Conservation (phyloP, 2,797 vertebrate species). For the Numenius phaeopus region DNA sequence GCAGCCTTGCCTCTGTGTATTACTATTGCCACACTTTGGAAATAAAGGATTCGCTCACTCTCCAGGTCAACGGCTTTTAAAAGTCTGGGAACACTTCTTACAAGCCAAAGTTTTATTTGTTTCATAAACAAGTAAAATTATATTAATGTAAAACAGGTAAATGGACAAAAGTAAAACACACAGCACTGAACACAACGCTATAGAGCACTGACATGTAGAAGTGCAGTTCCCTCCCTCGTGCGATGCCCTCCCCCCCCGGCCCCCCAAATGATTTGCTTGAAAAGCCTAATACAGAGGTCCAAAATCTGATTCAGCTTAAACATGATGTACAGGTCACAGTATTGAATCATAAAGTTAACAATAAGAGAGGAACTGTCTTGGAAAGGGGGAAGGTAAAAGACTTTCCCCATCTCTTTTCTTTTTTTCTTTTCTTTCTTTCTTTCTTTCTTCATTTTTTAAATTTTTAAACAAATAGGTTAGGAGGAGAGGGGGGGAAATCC, state of each 20-base stretch:
- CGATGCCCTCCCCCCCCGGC: conserved; percentile 35
- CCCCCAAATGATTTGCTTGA: conserved; percentile 43
- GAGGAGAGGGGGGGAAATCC: conserved; percentile 36
- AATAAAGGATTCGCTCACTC: background rate
- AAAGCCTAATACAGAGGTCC: conserved; percentile 71
- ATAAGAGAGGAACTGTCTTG: conserved; percentile 9
- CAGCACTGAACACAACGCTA: conserved; percentile 77
- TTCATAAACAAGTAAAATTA: conserved; percentile 80
- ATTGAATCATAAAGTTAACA: conserved; percentile 74
- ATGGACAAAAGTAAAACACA: conserved; percentile 79
- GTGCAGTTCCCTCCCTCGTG: conserved; percentile 73
- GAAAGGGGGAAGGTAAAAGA: conserved; percentile 47
- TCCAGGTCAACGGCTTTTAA: background rate
- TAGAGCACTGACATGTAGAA: conserved; percentile 74
- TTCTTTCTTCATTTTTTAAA: background rate
- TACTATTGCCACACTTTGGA: background rate
- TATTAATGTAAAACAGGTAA: conserved; percentile 82
- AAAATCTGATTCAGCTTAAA: conserved; percentile 65
- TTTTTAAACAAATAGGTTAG: conserved; percentile 51
- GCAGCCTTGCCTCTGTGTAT: background rate
- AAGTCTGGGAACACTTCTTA: background rate
- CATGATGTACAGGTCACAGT: conserved; percentile 76
- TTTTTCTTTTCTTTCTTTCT: background rate
- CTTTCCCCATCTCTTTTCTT: background rate
- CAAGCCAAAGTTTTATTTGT: conserved; percentile 80